Conservation (phyloP, 2,797 vertebrate genomes). For the Scarus forsteni region DNA sequence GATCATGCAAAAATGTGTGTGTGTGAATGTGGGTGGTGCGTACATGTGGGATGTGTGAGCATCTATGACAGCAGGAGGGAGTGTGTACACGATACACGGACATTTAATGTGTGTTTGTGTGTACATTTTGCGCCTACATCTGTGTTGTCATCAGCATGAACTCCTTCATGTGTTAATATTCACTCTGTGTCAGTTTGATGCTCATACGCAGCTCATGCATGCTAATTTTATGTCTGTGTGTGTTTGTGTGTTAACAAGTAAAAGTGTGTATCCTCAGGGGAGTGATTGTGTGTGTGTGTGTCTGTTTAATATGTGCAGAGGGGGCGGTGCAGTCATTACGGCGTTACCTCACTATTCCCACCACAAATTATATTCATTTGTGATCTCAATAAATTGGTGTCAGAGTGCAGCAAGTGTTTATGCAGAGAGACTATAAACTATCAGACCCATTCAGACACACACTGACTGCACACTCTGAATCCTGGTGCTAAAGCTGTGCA, state of each 20-base stretch:
- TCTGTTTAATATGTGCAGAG: slow-evolving; percentile 50
- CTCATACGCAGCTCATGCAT: slow-evolving; percentile 10
- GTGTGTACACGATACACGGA: neutral
- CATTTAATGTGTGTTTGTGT: neutral
- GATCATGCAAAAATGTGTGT: slow-evolving; percentile 1
- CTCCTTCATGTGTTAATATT: slow-evolving; percentile 9
- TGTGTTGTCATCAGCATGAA: neutral
- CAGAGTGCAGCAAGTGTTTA: slow-evolving; percentile 63
- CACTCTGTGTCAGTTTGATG: neutral
- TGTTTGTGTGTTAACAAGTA: neutral
- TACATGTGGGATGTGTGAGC: slow-evolving; percentile 18
- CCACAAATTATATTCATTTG: slow-evolving; percentile 74
- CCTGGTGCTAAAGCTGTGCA: too few species aligned
- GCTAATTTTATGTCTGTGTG: neutral
- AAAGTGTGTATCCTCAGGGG: slow-evolving; percentile 6
- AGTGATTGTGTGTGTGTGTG: slow-evolving; percentile 19
- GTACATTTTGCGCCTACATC: neutral
- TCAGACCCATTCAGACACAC: slow-evolving; percentile 31
- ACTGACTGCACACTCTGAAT: too few species aligned
- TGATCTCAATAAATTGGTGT: slow-evolving; percentile 72
- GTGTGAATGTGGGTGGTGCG: slow-evolving; percentile 18
- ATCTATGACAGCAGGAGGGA: slow-evolving; percentile 7
- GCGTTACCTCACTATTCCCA: slow-evolving; percentile 59
- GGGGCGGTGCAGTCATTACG: slow-evolving; percentile 23
- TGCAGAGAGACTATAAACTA: slow-evolving; percentile 67